phyloP scores from a whole-genome alignment of 2,888 invertebrate genomes.

The Cephus sareptanus region DNA sequence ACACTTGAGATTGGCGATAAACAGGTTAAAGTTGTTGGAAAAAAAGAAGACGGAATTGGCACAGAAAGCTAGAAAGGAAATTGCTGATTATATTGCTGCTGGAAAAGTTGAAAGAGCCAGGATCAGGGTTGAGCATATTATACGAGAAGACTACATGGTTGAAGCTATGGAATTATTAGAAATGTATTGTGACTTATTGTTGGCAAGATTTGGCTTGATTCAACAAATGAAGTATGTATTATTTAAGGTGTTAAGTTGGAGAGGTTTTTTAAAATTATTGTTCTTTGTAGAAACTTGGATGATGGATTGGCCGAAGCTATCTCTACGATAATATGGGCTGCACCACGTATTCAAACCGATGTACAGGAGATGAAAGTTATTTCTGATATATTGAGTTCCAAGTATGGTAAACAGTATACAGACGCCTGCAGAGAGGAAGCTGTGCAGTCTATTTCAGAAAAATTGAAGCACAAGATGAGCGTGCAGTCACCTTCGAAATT shows the following conservation, averaged over 20 bases:
- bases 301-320: constrained; percentile 96
- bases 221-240: constrained; percentile 90
- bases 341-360: constrained; percentile 91
- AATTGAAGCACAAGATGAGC: constrained; percentile 92
- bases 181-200: constrained; percentile 97
- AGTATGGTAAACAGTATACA: constrained; percentile 95
- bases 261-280: neutral
- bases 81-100: constrained; percentile 92
- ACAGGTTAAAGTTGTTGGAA: constrained; percentile 92
- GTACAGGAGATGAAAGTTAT: constrained; percentile 82
- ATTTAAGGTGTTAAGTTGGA: neutral
- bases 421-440: constrained; percentile 88
- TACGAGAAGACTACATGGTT: constrained; percentile 97
- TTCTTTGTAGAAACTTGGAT: constrained; percentile 75
- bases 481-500: constrained; percentile 96
- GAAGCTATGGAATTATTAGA: constrained; percentile 99
- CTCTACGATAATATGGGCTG: constrained; percentile 96
- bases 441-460: constrained; percentile 86
- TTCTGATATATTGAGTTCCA: constrained; percentile 86
- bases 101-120: constrained; percentile 91
- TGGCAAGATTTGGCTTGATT: constrained; percentile 96
- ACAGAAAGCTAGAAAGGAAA: constrained; percentile 95
- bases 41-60: constrained; percentile 98
- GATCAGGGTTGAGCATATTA: constrained; percentile 98
- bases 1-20: constrained; percentile 90